These are phyloP conservation scores for Neolamprologus sp. DNA, from an alignment of 2,113 vertebrate species.

Conservation along the genomic window DNA sequence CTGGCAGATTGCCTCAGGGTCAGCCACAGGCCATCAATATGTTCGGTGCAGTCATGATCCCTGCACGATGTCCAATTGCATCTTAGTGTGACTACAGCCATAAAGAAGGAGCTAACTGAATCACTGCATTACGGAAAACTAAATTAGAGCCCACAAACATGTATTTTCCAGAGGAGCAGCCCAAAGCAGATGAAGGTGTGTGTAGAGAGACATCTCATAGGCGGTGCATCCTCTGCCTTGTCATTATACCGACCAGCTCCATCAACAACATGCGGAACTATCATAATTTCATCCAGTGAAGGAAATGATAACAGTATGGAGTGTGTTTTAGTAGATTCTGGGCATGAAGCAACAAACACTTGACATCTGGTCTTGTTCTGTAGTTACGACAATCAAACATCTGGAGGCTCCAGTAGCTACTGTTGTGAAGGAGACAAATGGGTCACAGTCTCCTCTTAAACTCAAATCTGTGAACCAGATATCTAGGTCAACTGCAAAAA, in stretches of 20 bases:
- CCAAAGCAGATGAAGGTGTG: not conserved
- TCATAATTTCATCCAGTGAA: constrained; percentile 36
- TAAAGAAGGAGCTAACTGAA: not conserved
- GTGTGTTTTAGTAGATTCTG: constrained; percentile 27
- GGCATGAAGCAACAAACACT: not conserved
- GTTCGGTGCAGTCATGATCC: not conserved
- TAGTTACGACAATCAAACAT: constrained; percentile 48
- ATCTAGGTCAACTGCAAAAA: constrained; percentile 30
- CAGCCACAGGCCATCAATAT: not conserved
- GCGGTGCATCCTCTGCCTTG: constrained; percentile 23
- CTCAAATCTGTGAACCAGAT: not conserved
- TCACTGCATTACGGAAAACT: constrained; percentile 18
- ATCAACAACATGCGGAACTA: constrained; percentile 24
- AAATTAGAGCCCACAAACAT: constrained; percentile 17
- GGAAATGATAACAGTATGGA: constrained; percentile 25
- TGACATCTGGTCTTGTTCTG: constrained; percentile 53
- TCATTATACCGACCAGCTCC: constrained; percentile 38
- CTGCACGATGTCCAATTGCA: not conserved
- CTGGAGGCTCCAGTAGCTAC: constrained; percentile 43
- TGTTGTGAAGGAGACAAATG: constrained; percentile 31
- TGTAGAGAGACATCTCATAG: constrained; percentile 11
- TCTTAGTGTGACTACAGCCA: not conserved
- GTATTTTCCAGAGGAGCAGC: constrained; percentile 8
- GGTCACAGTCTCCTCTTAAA: constrained; percentile 13
- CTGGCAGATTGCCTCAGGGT: not conserved